Conservation (phyloP, 2,797 vertebrate species). For the Paramormyrops hopkinsi region DNA sequence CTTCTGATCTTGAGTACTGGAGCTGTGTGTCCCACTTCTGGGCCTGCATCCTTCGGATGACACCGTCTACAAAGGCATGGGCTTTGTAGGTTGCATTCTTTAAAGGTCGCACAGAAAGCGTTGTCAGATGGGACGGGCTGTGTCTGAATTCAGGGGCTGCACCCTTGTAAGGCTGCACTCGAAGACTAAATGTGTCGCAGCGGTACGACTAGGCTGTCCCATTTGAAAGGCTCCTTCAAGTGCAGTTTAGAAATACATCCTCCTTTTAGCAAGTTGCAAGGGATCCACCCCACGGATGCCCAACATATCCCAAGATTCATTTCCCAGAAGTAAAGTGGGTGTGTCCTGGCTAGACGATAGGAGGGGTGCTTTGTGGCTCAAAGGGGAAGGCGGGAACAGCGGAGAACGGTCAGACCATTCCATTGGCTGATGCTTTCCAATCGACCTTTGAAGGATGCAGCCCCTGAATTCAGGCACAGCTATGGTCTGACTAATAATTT, state of each 20-base stretch:
- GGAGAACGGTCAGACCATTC: background rate
- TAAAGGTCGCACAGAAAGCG: background rate
- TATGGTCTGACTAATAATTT: background rate
- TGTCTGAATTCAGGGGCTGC: background rate
- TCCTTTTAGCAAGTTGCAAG: background rate
- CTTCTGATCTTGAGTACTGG: background rate
- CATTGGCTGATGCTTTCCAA: background rate
- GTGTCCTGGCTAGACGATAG: background rate
- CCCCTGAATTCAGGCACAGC: background rate
- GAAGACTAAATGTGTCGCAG: background rate
- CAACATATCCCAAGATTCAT: background rate
- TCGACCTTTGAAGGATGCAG: background rate
- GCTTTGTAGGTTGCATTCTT: background rate
- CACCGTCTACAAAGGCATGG: background rate
- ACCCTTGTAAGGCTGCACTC: background rate
- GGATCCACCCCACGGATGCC: background rate
- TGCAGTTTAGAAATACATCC: background rate
- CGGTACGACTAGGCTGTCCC: background rate
- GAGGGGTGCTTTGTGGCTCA: background rate
- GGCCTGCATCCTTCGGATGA: background rate
- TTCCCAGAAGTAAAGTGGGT: background rate
- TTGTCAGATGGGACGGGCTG: background rate
- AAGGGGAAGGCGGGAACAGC: background rate
- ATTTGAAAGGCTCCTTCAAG: background rate
- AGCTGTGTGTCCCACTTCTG: background rate